Evolutionary conservation across 2,113 vertebrate genomes (phyloP).

Genomic region (Ramphastos sulfuratus): DNA sequence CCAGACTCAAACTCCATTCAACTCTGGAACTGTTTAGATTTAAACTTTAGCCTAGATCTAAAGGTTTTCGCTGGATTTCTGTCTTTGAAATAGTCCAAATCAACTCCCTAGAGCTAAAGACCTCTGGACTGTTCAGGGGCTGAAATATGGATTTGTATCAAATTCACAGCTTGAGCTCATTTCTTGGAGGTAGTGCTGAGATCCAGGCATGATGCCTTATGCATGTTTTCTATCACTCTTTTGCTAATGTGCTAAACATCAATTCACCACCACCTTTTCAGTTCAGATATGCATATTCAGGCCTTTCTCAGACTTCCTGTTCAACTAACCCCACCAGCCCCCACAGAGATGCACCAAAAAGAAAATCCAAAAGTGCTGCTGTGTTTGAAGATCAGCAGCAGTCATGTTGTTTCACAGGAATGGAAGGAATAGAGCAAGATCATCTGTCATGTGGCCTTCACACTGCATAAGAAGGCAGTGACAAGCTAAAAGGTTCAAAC

Average conservation of each 20-base stretch:
- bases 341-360: neutral
- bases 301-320: neutral
- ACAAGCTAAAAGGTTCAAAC: neutral
- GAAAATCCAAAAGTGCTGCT: neutral
- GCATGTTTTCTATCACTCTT: neutral
- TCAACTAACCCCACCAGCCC: fast-evolving
- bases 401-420: neutral
- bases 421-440: neutral
- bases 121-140: neutral
- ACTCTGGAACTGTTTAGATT: neutral
- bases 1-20: neutral
- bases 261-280: neutral
- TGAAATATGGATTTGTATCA: neutral
- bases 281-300: neutral
- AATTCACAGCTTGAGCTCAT: constrained; percentile 10
- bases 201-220: neutral
- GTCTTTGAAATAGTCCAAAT: neutral
- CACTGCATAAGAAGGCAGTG: neutral
- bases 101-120: neutral
- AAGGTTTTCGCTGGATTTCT: neutral
- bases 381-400: neutral
- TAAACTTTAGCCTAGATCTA: neutral
- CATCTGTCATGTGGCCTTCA: neutral
- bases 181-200: neutral
- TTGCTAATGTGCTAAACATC: neutral